Evolutionary conservation across 2,797 vertebrate species (phyloP).

Genomic region (Thripadectes ignobilis): DNA sequence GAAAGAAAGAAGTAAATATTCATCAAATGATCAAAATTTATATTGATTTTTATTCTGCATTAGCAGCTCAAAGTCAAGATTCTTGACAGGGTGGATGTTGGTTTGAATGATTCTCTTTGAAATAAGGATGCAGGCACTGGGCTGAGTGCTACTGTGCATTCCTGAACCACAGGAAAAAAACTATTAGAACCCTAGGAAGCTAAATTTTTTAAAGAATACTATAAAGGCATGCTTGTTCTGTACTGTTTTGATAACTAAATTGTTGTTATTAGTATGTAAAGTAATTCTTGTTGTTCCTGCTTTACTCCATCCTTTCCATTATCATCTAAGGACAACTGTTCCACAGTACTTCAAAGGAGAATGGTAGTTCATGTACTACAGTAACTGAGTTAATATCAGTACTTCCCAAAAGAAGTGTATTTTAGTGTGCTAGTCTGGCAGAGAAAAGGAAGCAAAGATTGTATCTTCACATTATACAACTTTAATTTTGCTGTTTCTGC

Average conservation of each 20-base stretch:
- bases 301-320: conserved; percentile 53
- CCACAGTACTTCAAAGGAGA: conserved; percentile 57
- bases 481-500: conserved; percentile 68
- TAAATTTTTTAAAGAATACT: conserved; percentile 71
- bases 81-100: conserved; percentile 79
- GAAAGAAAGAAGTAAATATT: conserved; percentile 84
- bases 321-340: conserved; percentile 62
- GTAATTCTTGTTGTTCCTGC: conserved; percentile 70
- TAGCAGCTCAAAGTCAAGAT: conserved; percentile 84
- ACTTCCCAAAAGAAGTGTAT: conserved; percentile 28
- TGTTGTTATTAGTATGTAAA: conserved; percentile 78
- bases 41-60: conserved; percentile 88
- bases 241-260: conserved; percentile 79
- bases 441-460: conserved; percentile 56
- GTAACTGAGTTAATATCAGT: conserved; percentile 45
- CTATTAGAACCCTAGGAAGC: conserved; percentile 74
- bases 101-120: conserved; percentile 87
- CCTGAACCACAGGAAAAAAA: conserved; percentile 75
- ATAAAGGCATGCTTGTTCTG: conserved; percentile 72
- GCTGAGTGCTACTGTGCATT: conserved; percentile 75
- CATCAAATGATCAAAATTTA: conserved; percentile 89
- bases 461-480: conserved; percentile 56
- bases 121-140: conserved; percentile 78
- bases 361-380: not conserved
- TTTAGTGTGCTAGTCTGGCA: conserved; percentile 17